Conservation (phyloP, 2,888 invertebrate species). For the Nasonovia ribisnigri region DNA sequence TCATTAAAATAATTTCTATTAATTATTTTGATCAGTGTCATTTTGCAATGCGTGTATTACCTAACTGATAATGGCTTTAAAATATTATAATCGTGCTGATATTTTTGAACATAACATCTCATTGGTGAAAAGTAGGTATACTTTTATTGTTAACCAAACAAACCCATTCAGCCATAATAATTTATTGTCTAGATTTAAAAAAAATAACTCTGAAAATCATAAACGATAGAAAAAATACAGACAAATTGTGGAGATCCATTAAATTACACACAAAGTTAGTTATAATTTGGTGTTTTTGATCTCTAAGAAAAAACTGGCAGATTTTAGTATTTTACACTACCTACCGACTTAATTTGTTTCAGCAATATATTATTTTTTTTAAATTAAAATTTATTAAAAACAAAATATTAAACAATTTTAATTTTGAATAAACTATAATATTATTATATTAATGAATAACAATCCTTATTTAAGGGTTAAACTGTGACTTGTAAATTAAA, state of each 20-base stretch:
- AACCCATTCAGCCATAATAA: background rate
- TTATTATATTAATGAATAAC: background rate
- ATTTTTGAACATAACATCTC: background rate
- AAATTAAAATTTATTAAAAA: background rate
- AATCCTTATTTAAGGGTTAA: background rate
- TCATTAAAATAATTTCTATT: background rate
- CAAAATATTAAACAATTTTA: background rate
- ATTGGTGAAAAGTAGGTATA: background rate
- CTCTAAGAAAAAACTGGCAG: background rate
- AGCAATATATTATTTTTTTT: background rate
- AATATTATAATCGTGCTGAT: background rate
- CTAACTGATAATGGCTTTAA: background rate
- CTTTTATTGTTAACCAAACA: background rate
- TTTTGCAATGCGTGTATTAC: background rate
- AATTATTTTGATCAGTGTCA: background rate
- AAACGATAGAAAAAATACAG: background rate
- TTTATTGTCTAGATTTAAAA: background rate
- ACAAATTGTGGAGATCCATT: background rate
- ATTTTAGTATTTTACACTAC: background rate
- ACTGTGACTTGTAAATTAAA: background rate
- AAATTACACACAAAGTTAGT: background rate
- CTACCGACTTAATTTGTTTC: background rate
- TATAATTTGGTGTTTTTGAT: background rate
- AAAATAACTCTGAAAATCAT: background rate
- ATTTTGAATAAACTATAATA: background rate